Conservation (phyloP, 2,888 invertebrate genomes). For the Agriopis marginaria region DNA sequence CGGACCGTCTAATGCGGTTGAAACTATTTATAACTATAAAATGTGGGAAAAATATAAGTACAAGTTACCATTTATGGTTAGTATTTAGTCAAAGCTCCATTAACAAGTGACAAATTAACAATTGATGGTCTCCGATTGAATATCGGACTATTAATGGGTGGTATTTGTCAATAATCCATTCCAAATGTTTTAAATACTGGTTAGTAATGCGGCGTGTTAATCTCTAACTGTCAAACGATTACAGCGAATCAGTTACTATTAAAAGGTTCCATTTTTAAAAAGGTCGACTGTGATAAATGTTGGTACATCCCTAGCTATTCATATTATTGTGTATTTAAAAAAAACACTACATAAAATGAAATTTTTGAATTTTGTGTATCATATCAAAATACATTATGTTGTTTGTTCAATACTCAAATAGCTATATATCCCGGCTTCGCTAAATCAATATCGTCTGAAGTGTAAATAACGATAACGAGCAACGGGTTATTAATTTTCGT, state of each 20-base stretch:
- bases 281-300: conserved; percentile 52
- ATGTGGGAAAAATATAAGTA: too few relatives aligned
- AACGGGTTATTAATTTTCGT: conserved; percentile 77
- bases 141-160: conserved; percentile 63
- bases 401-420: too few relatives aligned
- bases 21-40: too few relatives aligned
- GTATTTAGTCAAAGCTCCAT: conserved; percentile 47
- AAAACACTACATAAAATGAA: too few relatives aligned
- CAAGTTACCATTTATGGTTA: neutral
- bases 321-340: too few relatives aligned
- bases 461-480: conserved; percentile 60
- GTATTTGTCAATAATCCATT: conserved; percentile 77
- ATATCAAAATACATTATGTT: too few relatives aligned
- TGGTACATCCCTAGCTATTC: conserved; percentile 32
- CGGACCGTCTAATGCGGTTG: too few relatives aligned
- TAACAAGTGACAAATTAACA: conserved; percentile 60
- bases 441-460: conserved; percentile 57
- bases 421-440: too few relatives aligned
- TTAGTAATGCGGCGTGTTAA: conserved; percentile 73
- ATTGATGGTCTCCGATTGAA: conserved; percentile 61
- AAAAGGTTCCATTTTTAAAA: conserved; percentile 81
- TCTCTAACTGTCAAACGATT: conserved; percentile 77
- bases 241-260: conserved; percentile 74
- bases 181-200: conserved; percentile 64
- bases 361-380: too few relatives aligned